Evolutionary conservation across 2,113 vertebrate genomes (phyloP).

Genomic region (Dasyornis broadbenti): DNA sequence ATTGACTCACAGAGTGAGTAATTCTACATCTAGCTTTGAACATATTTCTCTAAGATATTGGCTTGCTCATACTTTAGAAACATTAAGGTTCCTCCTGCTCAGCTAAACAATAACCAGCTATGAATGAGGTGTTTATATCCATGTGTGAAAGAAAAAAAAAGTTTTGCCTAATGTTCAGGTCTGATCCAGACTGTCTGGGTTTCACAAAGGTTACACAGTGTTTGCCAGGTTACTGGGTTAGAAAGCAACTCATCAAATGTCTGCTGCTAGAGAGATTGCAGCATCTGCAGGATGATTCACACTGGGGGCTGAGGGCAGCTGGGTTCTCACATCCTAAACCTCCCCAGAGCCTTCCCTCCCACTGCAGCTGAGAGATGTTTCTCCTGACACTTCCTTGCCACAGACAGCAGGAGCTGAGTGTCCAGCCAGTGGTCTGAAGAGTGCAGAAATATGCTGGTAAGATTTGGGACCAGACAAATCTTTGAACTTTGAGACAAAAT

Average conservation of each 20-base stretch:
- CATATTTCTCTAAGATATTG: neutral
- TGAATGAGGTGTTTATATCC: neutral
- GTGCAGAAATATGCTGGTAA: neutral
- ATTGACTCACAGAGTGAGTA: neutral
- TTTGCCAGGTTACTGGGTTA: neutral
- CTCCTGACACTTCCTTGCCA: neutral
- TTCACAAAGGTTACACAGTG: neutral
- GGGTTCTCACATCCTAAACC: neutral
- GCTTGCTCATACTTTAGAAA: neutral
- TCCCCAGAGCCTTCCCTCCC: neutral
- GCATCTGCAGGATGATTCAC: neutral
- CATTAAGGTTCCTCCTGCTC: neutral
- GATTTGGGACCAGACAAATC: neutral
- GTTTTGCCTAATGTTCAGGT: neutral
- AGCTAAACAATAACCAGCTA: neutral
- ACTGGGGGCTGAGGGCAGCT: neutral
- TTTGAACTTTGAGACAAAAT: neutral
- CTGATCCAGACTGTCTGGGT: neutral
- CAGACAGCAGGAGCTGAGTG: neutral
- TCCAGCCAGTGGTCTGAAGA: neutral
- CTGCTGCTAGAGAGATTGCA: neutral
- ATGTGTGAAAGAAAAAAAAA: neutral
- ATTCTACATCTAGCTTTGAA: neutral
- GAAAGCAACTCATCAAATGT: neutral
- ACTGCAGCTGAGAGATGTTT: rapidly evolving